Evolutionary conservation across 2,888 invertebrate genomes (phyloP).

Genomic region (Metellina segmentata): DNA sequence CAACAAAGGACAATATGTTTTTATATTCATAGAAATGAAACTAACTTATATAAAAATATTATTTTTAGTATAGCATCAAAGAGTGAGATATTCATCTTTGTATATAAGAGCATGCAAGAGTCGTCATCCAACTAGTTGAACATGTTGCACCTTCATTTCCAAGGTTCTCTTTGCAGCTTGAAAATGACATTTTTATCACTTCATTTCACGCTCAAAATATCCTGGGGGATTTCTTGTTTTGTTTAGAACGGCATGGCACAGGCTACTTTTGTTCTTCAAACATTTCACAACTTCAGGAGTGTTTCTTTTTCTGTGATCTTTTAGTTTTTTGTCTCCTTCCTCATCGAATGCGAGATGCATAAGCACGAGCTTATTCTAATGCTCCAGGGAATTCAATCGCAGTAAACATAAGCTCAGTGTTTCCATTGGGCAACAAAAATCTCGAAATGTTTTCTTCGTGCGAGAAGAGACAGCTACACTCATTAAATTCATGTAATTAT

Average conservation of each 20-base stretch:
- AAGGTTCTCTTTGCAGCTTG: slow-evolving; percentile 18
- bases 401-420: neutral
- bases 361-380: slow-evolving; percentile 31
- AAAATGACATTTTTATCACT: slow-evolving; percentile 23
- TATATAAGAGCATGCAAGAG: too few species aligned
- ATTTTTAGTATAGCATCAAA: too few species aligned
- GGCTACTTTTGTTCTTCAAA: slow-evolving; percentile 43
- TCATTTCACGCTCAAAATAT: slow-evolving; percentile 38
- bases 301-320: slow-evolving; percentile 28
- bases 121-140: too few species aligned
- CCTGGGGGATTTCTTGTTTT: slow-evolving; percentile 43
- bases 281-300: slow-evolving; percentile 14
- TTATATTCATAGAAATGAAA: too few species aligned
- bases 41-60: too few species aligned
- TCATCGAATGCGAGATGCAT: neutral
- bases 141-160: neutral
- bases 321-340: slow-evolving; percentile 22
- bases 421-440: neutral
- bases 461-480: neutral
- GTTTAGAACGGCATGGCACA: slow-evolving; percentile 36
- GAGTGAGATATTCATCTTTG: too few species aligned
- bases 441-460: neutral
- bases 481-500: slow-evolving; percentile 15
- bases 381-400: slow-evolving; percentile 12
- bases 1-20: too few species aligned